Evolutionary conservation across 2,888 invertebrate species (phyloP).

Genomic region (Nephrotoma flavescens): DNA sequence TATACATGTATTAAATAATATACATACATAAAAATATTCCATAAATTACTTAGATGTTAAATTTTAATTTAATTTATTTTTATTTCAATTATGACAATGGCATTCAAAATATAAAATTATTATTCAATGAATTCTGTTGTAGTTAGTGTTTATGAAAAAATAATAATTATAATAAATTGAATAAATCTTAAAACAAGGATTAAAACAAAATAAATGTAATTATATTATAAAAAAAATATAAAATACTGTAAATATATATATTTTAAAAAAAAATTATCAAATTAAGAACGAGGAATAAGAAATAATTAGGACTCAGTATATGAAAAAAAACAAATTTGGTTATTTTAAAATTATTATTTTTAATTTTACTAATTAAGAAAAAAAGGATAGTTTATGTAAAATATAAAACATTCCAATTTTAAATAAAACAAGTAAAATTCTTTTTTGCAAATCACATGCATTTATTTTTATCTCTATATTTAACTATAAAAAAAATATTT

Average conservation of each 20-base stretch:
- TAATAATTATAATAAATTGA: neutral
- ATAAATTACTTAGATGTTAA: neutral
- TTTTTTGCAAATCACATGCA: neutral
- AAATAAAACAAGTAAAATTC: neutral
- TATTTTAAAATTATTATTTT: neutral
- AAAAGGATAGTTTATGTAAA: neutral
- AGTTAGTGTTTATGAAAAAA: neutral
- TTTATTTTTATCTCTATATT: neutral
- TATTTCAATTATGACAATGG: neutral
- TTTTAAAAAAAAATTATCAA: neutral
- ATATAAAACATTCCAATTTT: neutral
- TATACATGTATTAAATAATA: neutral
- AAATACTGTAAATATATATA: neutral
- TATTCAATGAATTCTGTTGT: neutral
- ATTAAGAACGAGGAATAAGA: neutral
- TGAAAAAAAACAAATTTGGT: neutral
- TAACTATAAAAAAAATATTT: neutral
- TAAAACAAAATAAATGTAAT: neutral
- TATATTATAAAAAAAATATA: neutral
- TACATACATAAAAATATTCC: neutral
- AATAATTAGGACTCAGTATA: neutral
- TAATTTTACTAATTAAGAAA: neutral
- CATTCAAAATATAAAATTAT: neutral
- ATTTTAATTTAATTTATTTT: neutral
- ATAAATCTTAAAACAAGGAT: neutral